Evolutionary conservation across 2,797 vertebrate genomes (phyloP).

Genomic region (Propithecus deckenii): DNA sequence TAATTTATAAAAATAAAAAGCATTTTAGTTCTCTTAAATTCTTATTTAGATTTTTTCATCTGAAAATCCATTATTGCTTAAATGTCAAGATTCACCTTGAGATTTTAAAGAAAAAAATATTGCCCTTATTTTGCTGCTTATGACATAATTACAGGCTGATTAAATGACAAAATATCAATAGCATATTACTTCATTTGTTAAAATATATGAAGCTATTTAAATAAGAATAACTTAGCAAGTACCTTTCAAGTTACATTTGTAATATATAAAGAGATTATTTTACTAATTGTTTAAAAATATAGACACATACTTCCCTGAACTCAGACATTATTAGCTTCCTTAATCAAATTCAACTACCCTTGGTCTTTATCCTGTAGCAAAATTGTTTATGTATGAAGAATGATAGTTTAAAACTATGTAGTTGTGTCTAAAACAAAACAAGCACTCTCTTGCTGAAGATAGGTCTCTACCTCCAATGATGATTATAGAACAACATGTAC

Average conservation of each 20-base stretch:
- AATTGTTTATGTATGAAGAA: background rate
- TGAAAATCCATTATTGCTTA: conserved; percentile 29
- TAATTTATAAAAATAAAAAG: conserved; percentile 29
- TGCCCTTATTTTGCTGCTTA: conserved; percentile 67
- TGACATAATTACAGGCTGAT: conserved; percentile 76
- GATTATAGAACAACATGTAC: background rate
- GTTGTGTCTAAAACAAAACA: background rate
- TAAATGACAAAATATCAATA: conserved; percentile 71
- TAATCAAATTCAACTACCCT: background rate
- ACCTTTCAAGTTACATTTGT: conserved; percentile 30
- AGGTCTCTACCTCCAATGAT: background rate
- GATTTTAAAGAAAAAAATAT: conserved; percentile 59
- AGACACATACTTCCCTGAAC: background rate
- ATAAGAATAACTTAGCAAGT: conserved; percentile 55
- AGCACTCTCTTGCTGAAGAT: conserved; percentile 5
- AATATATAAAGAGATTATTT: conserved; percentile 21
- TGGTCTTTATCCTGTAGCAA: background rate
- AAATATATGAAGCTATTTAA: conserved; percentile 1
- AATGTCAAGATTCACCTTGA: background rate
- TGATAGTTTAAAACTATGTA: background rate
- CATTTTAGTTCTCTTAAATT: background rate
- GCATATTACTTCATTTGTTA: background rate
- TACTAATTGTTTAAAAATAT: conserved; percentile 34
- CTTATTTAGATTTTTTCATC: background rate
- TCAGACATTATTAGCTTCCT: conserved; percentile 50